Evolutionary conservation across 2,888 invertebrate genomes (phyloP).

Genomic region (Drosophila prostipennis): DNA sequence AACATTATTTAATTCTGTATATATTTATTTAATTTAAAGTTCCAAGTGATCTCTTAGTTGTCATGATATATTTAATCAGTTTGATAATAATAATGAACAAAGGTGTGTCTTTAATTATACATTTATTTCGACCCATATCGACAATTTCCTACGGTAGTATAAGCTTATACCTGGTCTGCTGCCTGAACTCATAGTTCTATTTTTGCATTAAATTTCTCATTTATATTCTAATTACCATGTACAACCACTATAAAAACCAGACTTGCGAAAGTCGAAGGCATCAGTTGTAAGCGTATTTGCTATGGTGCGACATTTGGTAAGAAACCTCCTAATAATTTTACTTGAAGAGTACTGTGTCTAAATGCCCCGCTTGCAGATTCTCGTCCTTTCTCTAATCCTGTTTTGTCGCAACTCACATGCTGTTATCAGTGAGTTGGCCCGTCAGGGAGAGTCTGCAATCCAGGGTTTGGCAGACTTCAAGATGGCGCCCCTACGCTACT

Average conservation of each 20-base stretch:
- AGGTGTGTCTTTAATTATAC: neutral
- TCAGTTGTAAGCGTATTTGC: constrained; percentile 33
- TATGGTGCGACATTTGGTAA: constrained; percentile 46
- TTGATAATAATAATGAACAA: no score
- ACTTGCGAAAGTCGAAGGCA: neutral
- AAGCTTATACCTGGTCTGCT: neutral
- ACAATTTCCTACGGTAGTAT: constrained; percentile 13
- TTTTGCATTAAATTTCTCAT: constrained; percentile 14
- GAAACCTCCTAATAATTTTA: neutral
- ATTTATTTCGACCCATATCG: neutral
- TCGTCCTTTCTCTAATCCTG: constrained; percentile 36
- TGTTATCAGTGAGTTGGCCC: constrained; percentile 20
- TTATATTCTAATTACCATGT: constrained; percentile 17
- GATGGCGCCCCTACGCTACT: constrained; percentile 27
- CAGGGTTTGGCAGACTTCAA: constrained; percentile 18
- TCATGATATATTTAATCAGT: no score
- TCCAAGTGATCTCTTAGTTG: no score
- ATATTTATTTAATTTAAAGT: no score
- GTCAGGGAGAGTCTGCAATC: constrained; percentile 4
- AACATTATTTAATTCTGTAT: no score
- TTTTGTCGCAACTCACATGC: constrained; percentile 29
- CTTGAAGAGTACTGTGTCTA: neutral
- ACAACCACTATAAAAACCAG: constrained; percentile 41
- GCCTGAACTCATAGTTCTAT: constrained; percentile 20
- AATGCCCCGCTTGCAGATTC: constrained; percentile 24